Evolutionary conservation across 2,888 invertebrate genomes (phyloP).

Genomic region (Dicyrtoma fusca): DNA sequence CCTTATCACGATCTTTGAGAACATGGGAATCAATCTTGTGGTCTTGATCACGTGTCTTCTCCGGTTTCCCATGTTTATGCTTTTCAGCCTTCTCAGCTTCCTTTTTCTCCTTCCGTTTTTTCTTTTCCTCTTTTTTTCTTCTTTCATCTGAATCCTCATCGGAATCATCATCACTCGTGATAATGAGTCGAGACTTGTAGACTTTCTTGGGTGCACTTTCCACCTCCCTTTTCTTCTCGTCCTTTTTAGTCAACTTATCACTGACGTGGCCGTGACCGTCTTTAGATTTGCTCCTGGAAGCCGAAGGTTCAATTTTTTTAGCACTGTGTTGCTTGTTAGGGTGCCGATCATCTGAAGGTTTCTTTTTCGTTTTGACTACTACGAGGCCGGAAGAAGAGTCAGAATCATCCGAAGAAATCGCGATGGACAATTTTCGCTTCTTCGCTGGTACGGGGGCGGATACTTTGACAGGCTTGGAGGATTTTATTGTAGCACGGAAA

Average conservation of each 20-base stretch:
- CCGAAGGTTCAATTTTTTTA: no score
- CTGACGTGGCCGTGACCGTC: not conserved
- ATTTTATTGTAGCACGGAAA: not conserved
- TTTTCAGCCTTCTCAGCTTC: not conserved
- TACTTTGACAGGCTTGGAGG: not conserved
- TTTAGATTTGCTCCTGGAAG: not conserved
- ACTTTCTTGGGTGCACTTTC: not conserved
- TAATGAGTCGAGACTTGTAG: not conserved
- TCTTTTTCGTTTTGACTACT: no score
- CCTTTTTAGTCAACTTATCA: not conserved
- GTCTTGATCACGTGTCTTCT: not conserved
- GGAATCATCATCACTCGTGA: not conserved
- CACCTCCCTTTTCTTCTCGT: not conserved
- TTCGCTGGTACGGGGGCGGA: not conserved
- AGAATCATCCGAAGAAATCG: not conserved
- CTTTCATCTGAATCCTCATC: not conserved
- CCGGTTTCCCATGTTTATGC: not conserved
- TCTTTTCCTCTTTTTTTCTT: not conserved
- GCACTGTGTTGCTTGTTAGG: not conserved
- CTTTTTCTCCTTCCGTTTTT: not conserved
- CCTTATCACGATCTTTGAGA: not conserved
- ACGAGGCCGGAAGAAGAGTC: not conserved
- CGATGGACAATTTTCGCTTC: slow-evolving; percentile 12
- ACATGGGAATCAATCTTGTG: not conserved
- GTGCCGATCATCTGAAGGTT: not conserved